Evolutionary conservation across 2,113 vertebrate genomes (phyloP).

Genomic region (Oxyura jamaicensis): DNA sequence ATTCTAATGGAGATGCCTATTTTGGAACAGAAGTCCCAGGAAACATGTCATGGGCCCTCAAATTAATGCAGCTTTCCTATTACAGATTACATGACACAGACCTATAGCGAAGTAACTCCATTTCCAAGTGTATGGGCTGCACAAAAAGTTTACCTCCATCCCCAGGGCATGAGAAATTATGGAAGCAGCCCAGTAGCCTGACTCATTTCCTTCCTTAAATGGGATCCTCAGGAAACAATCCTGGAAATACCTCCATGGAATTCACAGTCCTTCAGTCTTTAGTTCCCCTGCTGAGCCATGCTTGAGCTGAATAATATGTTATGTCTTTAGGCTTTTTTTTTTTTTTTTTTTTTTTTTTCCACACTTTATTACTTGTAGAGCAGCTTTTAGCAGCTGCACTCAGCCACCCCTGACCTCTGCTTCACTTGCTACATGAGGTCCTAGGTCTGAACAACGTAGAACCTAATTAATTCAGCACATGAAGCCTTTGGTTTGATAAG

Average conservation of each 20-base stretch:
- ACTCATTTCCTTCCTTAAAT: constrained; percentile 10
- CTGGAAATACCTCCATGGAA: neutral
- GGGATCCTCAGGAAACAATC: neutral
- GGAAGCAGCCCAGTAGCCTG: neutral
- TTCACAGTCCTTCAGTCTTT: neutral
- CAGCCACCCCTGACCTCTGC: neutral
- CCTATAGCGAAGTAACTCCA: neutral
- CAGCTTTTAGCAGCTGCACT: neutral
- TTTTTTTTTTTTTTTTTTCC: neutral
- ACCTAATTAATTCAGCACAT: neutral
- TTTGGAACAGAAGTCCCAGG: neutral
- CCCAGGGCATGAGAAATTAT: neutral
- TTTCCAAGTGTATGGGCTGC: neutral
- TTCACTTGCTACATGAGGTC: neutral
- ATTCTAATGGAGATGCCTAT: neutral
- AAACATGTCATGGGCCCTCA: neutral
- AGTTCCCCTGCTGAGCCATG: neutral
- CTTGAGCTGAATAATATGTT: neutral
- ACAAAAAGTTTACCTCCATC: neutral
- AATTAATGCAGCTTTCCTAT: neutral
- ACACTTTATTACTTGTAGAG: neutral
- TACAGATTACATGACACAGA: no score
- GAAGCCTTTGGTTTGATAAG: neutral
- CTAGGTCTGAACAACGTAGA: neutral
- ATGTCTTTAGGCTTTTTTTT: neutral